Conservation (phyloP, 2,797 vertebrate genomes). For the Sciurus vulgaris region DNA sequence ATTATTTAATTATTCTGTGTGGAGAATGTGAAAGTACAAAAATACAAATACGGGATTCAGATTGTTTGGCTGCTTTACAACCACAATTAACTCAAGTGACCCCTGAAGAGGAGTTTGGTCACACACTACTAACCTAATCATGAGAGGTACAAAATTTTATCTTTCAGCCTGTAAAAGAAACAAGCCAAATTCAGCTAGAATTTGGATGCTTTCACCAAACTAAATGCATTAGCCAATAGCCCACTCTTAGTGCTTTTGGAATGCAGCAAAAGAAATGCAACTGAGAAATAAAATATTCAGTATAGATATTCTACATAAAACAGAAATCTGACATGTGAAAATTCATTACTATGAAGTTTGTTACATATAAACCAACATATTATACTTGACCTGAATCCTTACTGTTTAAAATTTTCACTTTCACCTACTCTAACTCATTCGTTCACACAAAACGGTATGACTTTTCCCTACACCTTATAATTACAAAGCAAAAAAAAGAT, state of each 20-base stretch:
- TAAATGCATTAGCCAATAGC: constrained; percentile 8
- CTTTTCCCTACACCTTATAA: background rate
- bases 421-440: background rate
- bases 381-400: background rate
- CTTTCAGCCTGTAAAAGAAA: background rate
- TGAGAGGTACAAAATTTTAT: background rate
- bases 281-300: background rate
- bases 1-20: background rate
- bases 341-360: background rate
- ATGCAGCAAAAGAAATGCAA: background rate
- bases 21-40: background rate
- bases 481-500: constrained; percentile 21
- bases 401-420: background rate
- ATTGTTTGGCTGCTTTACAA: background rate
- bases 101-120: background rate
- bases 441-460: background rate
- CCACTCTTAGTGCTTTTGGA: constrained; percentile 12
- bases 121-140: background rate
- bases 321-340: background rate
- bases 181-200: constrained; percentile 4
- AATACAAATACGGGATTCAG: fast-evolving
- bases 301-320: constrained; percentile 29
- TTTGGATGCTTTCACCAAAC: background rate
- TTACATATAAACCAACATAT: background rate
- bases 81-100: background rate